Base-by-base conservation (phyloP, 2,113 vertebrate genomes). In the Calyptommatus sinebrachiatus region DNA sequence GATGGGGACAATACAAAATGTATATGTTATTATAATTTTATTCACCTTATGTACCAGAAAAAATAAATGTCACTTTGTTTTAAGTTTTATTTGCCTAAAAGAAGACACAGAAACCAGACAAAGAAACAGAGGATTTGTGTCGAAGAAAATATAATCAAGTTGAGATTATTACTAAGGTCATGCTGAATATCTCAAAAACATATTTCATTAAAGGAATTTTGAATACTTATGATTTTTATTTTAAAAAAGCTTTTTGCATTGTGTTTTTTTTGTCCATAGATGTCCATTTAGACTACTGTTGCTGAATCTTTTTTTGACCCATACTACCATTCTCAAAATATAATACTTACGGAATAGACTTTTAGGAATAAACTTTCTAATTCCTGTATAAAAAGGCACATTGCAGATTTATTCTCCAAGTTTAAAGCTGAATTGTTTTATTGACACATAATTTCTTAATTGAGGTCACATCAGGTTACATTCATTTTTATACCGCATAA, bases 401-500 rank as follows among this genome's bases (percentile, higher is more conserved):
- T 26, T n/a, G 62, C 68, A 31, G 28, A 5, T 22, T 78, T 18
- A 45, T 62, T 70, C 26, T 29, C 9, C 14, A 28, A 57, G 31
- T n/a, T 60, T 14, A 78, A 69, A 60, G 16, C 9, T 70, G 24
- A 61, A 77, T 26, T 29, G 7, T 16, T 77, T 77, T 67, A 68
- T 53, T 31, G 35, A 78, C 24, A n/a, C 67, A 70, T 21, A 10
- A 78, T 70, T 60, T 46, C 35, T 53, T 68, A 68, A 68, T 35
- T 57, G 67, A 77, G 67, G 48, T 68, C 10, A 22, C 29, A 24
- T 41, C 22, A 61, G 29, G 11, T 61, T 74, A 35, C 10, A 50
- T 29, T 77, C 65, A 53, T 65, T 53, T 77, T 77, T 60, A 69
- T 29, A 60, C 31, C n/a, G 22, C 50, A 68, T 24, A 68, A 28